Percentiles rank a stretch among this genome's conserved stretches.
Conservation (phyloP, 2,113 vertebrate genomes). For the Coptodon rendalli region DNA sequence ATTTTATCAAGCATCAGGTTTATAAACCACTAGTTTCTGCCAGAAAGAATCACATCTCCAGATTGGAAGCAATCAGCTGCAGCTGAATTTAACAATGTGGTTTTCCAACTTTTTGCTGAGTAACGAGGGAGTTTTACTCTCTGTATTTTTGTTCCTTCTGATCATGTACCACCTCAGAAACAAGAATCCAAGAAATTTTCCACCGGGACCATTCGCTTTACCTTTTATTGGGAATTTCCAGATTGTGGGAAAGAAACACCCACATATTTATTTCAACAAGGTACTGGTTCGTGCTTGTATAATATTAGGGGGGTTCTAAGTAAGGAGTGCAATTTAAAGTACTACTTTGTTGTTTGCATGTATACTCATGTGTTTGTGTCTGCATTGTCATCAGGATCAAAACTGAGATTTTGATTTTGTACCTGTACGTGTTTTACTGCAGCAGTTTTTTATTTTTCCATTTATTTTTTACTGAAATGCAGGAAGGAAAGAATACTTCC, state of each 20-base stretch:
- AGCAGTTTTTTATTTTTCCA: background rate
- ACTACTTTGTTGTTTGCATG: background rate
- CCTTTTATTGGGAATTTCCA: conserved; percentile 70
- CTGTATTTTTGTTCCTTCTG: conserved; percentile 59
- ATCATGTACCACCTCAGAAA: conserved; percentile 59
- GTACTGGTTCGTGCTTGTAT: background rate
- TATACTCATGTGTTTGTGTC: accelerated
- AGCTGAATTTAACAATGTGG: conserved; percentile 31
- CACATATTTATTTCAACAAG: conserved; percentile 6
- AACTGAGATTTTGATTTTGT: background rate
- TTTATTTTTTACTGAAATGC: no score
- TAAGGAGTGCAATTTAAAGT: background rate
- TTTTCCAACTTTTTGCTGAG: conserved; percentile 31
- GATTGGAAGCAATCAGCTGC: accelerated
- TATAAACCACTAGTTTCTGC: background rate
- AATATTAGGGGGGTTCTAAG: background rate
- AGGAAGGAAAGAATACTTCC: no score
- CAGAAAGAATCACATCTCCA: background rate
- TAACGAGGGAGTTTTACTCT: conserved; percentile 60
- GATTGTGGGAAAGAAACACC: conserved; percentile 37
- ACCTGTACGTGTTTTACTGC: background rate
- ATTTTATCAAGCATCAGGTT: background rate
- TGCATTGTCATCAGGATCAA: background rate
- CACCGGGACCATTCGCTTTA: conserved; percentile 65
- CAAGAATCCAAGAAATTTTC: conserved; percentile 64